Evolutionary conservation across 2,797 vertebrate genomes (phyloP), one percentile per base, ranked within the genome.

Genomic region (Mormyrops boulengeri): DNA sequence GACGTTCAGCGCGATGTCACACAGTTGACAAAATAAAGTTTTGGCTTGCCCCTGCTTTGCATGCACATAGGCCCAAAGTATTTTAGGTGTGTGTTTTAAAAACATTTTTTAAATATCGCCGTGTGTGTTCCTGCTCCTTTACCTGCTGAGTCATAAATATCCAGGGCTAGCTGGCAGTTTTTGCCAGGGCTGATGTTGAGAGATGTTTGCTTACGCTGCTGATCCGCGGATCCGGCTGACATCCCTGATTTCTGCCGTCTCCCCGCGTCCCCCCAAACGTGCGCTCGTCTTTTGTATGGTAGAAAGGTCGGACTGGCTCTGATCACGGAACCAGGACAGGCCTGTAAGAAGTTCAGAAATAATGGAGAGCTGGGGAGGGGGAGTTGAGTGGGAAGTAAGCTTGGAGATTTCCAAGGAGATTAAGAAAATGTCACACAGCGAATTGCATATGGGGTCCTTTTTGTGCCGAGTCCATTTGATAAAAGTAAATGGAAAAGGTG

Each of bases 401-500:
- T 19, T 57, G 85, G 52, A 87, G 85, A 87, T 87, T 87, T 87
- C 85, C 50, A 7, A 57, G 30, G 85, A 57, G 85, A 87, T 87
- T 87, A 87, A 87, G 85, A 57, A 87, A 87, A 87, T 87, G 85
- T 87, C 85, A 87, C 52, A 87, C 85, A 9, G 85, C 17, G 52
- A 87, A 87, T 87, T 88, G 60, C 19, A 50, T 69, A 49, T 50
- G 60, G 60, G 26, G 26, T 34, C 57, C 26, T 57, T 57, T 55
- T 69, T 69, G 82, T 89, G 55, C n/a, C 0, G 17, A 50, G 53
- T 34, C 55, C 57, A 38, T 89, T 55, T 50, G 57, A 47, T 85
- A 60, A 34, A 86, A 89, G 52, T 17, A 34, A 44, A 50, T 34
- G 82, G 38, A 22, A 47, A 66, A 52, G 19, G 82, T 89, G 82